Conservation (phyloP, 2,888 invertebrate species). For the Calameuta filiformis region DNA sequence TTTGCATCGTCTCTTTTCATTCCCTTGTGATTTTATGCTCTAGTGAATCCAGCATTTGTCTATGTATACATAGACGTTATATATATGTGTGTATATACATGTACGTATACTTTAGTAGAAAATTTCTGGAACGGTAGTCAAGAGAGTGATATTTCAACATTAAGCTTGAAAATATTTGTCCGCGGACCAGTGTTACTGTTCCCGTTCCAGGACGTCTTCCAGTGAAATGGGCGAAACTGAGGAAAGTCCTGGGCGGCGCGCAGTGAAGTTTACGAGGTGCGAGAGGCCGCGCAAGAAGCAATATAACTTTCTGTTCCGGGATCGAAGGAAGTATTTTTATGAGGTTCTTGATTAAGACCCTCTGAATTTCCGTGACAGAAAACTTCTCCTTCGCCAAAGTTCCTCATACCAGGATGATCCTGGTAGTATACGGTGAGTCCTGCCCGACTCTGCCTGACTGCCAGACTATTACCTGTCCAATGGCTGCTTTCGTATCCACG, state of each 20-base stretch:
- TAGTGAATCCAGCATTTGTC: background rate
- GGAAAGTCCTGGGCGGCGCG: slow-evolving; percentile 1
- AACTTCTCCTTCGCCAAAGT: background rate
- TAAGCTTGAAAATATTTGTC: background rate
- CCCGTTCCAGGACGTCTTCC: background rate
- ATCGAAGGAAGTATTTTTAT: slow-evolving; percentile 17
- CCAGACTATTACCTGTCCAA: background rate
- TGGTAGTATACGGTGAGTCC: background rate
- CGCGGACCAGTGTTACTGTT: background rate
- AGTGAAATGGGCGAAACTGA: background rate
- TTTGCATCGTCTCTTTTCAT: slow-evolving; percentile 11
- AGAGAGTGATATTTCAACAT: background rate
- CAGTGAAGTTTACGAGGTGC: slow-evolving; percentile 10
- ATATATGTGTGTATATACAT: background rate
- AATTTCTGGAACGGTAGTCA: background rate
- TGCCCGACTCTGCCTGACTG: background rate
- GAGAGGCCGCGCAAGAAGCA: background rate
- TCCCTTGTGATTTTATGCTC: slow-evolving; percentile 11
- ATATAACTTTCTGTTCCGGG: slow-evolving; percentile 15
- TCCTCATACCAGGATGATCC: background rate
- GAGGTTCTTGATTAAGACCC: slow-evolving; percentile 13
- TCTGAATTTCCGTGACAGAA: slow-evolving; percentile 1
- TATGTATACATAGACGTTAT: background rate
- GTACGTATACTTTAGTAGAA: background rate
- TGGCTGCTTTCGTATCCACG: background rate